These are phyloP conservation scores for Thermophis baileyi DNA, from an alignment of 2,113 vertebrate genomes.

Conservation along the genomic window DNA sequence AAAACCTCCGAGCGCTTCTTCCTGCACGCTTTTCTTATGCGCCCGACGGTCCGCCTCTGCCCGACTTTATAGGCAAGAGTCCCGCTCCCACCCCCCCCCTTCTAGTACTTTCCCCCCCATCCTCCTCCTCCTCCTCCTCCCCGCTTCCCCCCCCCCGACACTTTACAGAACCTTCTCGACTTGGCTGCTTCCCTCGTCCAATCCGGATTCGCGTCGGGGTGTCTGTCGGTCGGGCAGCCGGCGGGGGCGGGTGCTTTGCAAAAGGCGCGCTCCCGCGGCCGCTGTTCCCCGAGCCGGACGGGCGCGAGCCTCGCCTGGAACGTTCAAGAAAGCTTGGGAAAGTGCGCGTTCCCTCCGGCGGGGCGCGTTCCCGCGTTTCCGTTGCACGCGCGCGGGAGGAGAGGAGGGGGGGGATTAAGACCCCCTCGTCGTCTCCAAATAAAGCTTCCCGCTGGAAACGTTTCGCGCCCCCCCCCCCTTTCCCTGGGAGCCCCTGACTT, in stretches of 20 bases:
- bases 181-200: neutral
- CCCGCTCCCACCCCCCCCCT: neutral
- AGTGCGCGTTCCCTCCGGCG: too few relatives aligned
- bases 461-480: neutral
- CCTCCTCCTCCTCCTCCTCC: neutral
- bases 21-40: neutral
- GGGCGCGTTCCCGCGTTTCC: neutral
- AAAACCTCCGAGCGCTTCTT: neutral
- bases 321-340: neutral
- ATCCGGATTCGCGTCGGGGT: neutral
- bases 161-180: slow-evolving; percentile 27
- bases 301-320: neutral
- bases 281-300: neutral
- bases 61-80: neutral
- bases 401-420: fast-evolving
- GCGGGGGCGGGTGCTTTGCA: neutral
- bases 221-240: too few relatives aligned
- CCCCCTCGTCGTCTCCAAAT: neutral
- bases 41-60: too few relatives aligned
- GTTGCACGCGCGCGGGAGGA: neutral
- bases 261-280: neutral
- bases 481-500: neutral
- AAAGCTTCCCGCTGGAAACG: neutral
- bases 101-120: neutral
- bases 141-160: neutral